Evolutionary conservation across 1,140 invertebrate genomes (phyloP).

Genomic region (Drosophila bocqueti): DNA sequence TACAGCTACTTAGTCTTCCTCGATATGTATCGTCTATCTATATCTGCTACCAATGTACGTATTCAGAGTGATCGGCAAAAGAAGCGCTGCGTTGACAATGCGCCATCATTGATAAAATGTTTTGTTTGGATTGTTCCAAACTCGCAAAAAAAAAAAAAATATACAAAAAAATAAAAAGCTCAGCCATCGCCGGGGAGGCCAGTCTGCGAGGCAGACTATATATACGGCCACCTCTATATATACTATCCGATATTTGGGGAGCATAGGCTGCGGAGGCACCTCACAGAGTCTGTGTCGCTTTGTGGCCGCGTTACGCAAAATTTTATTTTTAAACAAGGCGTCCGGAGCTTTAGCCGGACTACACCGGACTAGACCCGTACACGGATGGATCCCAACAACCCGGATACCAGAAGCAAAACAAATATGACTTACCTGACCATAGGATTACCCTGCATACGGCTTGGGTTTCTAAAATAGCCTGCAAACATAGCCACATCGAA

Average conservation of each 20-base stretch:
- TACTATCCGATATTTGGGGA: slow-evolving; percentile 43
- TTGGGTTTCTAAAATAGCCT: neutral
- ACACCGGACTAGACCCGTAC: slow-evolving; percentile 58
- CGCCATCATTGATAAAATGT: slow-evolving; percentile 68
- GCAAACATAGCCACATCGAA: neutral
- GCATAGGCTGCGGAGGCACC: slow-evolving; percentile 7
- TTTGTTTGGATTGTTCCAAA: slow-evolving; percentile 49
- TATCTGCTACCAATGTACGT: slow-evolving; percentile 1
- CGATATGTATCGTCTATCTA: slow-evolving; percentile 13
- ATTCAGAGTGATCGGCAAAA: slow-evolving; percentile 12
- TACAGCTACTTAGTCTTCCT: slow-evolving; percentile 48
- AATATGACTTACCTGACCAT: neutral
- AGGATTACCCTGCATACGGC: neutral
- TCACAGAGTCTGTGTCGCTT: slow-evolving; percentile 50
- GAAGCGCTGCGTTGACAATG: slow-evolving; percentile 45
- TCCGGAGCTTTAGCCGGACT: slow-evolving; percentile 66
- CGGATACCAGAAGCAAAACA: slow-evolving; percentile 22
- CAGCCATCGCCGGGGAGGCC: slow-evolving; percentile 70
- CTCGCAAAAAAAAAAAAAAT: slow-evolving; percentile 22
- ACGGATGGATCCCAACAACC: slow-evolving; percentile 4
- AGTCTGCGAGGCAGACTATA: slow-evolving; percentile 55
- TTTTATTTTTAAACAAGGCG: slow-evolving; percentile 79
- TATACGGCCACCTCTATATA: slow-evolving; percentile 33
- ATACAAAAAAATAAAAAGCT: slow-evolving; percentile 11
- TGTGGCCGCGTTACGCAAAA: slow-evolving; percentile 77